Percentiles rank a stretch among this genome's conserved stretches.
phyloP scores from a whole-genome alignment of 2,888 invertebrate species.

The Pristionchus exspectatus region DNA sequence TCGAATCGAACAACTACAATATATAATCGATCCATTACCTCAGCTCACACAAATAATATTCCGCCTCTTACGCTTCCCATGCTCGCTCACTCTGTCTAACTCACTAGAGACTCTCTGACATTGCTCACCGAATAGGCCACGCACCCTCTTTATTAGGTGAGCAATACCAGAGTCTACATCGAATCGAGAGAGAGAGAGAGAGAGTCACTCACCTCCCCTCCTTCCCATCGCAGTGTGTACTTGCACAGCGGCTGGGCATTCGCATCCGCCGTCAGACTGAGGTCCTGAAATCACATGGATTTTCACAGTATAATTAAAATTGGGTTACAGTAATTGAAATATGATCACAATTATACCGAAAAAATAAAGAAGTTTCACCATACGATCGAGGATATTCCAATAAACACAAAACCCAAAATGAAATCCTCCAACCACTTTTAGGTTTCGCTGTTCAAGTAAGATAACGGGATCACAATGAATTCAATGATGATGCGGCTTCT shows the following conservation, averaged over 20 bases:
- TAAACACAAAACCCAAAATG: neutral
- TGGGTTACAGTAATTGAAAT: no score
- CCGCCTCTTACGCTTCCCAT: no score
- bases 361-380: neutral
- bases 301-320: no score
- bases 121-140: neutral
- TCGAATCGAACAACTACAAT: neutral
- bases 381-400: neutral
- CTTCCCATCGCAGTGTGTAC: conserved; percentile 59
- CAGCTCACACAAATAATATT: no score
- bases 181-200: neutral
- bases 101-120: neutral
- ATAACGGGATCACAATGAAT: no score
- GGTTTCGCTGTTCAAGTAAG: no score
- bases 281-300: conserved; percentile 54
- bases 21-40: neutral
- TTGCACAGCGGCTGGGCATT: conserved; percentile 59
- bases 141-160: neutral
- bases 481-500: no score
- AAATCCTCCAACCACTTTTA: neutral
- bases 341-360: neutral
- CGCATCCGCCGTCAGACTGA: conserved; percentile 57
- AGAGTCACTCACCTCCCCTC: neutral
- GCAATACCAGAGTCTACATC: neutral
- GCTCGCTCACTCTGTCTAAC: neutral